Evolutionary conservation across 2,888 invertebrate species (phyloP), one percentile per base, ranked within the genome.

Genomic region (Hypselothyrea guttata): DNA sequence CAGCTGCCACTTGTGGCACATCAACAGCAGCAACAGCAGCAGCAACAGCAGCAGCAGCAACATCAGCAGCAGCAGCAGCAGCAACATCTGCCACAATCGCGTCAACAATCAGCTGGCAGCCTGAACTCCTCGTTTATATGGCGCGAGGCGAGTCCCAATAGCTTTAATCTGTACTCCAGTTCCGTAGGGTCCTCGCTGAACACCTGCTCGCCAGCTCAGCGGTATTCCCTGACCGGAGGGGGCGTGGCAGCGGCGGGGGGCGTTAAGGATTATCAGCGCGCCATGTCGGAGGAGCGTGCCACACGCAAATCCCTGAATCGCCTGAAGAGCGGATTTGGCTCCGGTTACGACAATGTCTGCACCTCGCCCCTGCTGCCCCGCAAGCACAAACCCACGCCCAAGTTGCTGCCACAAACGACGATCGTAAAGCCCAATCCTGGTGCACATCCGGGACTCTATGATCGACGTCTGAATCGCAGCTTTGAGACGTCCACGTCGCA

Each of bases 121-220:
- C 70, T 90, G 22, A 90, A 90, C 58, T 90, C 90, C 22, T 90
- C 90, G n/a, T 90, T 87, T 57, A 90, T 90, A 45, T 90, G 90
- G 90, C 89, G 90, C 51, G 90, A 90, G 76, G 90, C 89, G 11
- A 90, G 88, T 75, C 90, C 90, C 37, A 90, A 90, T 69, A 90
- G 88, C 78, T 90, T 90, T 55, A 90, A 90, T 72, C 69, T 90
- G 63, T 90, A 90, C 71, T 89, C 90, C 59, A 87, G 89, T 9
- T 90, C 90, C 28, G 88, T 89, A 56, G 88, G 90, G n/a, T 89
- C 90, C 28, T 88, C 90, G 1, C 53, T 90, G 18, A 89, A 89
- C 65, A 75, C 88, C 1, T 31, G 4, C 0, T 9, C 70, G 1
- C 56, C 77, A 0, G 87, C 83, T 1, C 89, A 88, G 47, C 77